Evolutionary conservation across 2,888 invertebrate genomes (phyloP), one percentile per base, ranked within the genome.

Genomic region (Steinernema hermaphroditum): DNA sequence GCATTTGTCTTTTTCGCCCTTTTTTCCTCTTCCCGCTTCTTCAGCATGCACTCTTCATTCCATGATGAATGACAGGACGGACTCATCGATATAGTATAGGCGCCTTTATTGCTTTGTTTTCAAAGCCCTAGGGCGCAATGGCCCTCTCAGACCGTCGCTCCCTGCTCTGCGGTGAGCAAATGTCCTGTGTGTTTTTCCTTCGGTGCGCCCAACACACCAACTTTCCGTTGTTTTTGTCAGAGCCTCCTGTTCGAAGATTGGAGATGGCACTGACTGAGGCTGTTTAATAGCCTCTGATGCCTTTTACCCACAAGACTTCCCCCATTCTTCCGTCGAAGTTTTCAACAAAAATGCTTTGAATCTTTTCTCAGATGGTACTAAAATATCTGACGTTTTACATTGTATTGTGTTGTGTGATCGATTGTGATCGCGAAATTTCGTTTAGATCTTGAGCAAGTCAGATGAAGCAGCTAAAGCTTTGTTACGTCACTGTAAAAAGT

Each of bases 41-140:
- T 62, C 62, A 16, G 27, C 62, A 8, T 29, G 32, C 62, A 62
- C 62, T 24, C 54, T 62, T 32, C 62, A 62, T 62, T 14, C n/a
- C 1, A 19, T 62, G 62, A 62, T n/a, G 62, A 62, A 62, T 62
- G 62, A 62, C 32, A 62, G 62, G 62, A 62, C 16, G 62, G 62
- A 50, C 50, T 50, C 24, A 50, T 50, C 16, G 62, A 62, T 62
- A 62, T 62, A 62, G 62, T 62, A 62, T 62, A 32, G 62, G 62
- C 62, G 62, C 62, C 62, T 62, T 62, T 62, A 62, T 62, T 62
- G 62, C 62, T 62, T 62, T 62, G 62, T 62, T 62, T 62, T 62
- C 62, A 29, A 62, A 32, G 62, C 62, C 62, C 62, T 54, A 27
- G 27, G 54, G 54, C 62, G 32, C 62, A 29, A 16, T 34, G 62